Conservation (phyloP, 2,113 vertebrate genomes). For the Eubucco bourcierii region DNA sequence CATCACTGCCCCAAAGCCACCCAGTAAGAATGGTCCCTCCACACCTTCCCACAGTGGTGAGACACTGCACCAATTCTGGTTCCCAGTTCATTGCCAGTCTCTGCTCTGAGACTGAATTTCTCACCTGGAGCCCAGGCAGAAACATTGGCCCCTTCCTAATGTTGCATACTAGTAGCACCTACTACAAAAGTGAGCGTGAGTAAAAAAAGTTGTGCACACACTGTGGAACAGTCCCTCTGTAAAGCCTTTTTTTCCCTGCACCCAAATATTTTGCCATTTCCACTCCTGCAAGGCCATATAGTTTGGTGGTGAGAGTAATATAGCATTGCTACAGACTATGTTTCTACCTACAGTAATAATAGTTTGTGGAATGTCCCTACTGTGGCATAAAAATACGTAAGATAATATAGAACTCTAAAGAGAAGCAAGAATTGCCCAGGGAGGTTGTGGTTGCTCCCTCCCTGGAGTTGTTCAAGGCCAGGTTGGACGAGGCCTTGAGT, state of each 20-base stretch:
- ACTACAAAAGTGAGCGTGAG: not conserved
- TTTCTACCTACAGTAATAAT: not conserved
- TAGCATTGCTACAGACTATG: not conserved
- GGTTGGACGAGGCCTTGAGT: too few relatives aligned
- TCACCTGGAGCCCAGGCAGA: not conserved
- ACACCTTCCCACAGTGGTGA: not conserved
- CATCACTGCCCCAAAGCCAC: not conserved
- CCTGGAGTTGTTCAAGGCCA: too few relatives aligned
- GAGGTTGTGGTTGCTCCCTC: too few relatives aligned
- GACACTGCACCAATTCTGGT: not conserved
- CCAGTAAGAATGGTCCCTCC: not conserved
- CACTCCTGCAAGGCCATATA: not conserved
- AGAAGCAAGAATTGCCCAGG: not conserved
- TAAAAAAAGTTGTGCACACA: fast-evolving
- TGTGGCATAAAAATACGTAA: too few relatives aligned
- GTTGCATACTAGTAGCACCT: not conserved
- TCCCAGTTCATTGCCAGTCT: not conserved
- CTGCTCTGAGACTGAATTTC: not conserved
- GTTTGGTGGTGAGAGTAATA: not conserved
- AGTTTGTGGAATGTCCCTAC: not conserved
- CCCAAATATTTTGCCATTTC: not conserved
- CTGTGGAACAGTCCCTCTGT: not conserved
- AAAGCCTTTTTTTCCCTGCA: not conserved
- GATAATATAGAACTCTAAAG: not conserved
- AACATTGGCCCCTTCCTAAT: not conserved